Conservation (phyloP, 2,888 invertebrate species). For the Sturmia bella region DNA sequence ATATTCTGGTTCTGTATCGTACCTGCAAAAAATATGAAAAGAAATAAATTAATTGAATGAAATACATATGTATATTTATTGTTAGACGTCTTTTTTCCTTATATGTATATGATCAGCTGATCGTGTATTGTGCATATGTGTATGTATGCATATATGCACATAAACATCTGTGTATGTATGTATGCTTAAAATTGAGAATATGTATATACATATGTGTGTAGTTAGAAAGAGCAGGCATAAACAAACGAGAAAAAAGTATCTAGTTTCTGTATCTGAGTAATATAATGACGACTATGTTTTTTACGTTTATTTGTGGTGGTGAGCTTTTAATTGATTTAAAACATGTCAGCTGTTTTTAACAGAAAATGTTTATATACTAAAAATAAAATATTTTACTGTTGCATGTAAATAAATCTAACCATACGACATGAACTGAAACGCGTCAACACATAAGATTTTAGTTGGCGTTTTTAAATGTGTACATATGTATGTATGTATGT, state of each 20-base stretch:
- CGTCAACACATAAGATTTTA: slow-evolving; percentile 54
- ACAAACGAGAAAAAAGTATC: too few species aligned
- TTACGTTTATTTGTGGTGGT: not conserved
- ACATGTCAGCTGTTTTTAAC: slow-evolving; percentile 60
- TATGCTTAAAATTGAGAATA: slow-evolving; percentile 2
- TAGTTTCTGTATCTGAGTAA: too few species aligned
- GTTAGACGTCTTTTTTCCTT: slow-evolving; percentile 44
- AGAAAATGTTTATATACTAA: slow-evolving; percentile 9
- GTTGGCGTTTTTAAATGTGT: slow-evolving; percentile 15
- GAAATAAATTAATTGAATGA: slow-evolving; percentile 13
- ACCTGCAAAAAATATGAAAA: slow-evolving; percentile 52
- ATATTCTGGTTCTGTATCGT: slow-evolving; percentile 35
- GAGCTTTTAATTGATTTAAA: slow-evolving; percentile 32
- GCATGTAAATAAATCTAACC: slow-evolving; percentile 44
- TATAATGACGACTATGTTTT: not conserved
- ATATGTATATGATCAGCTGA: slow-evolving; percentile 59
- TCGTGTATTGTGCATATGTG: slow-evolving; percentile 8
- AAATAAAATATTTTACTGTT: slow-evolving; percentile 30
- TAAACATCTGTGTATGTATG: slow-evolving; percentile 5
- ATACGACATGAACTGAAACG: slow-evolving; percentile 51
- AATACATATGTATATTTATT: slow-evolving; percentile 21
- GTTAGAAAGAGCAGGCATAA: not conserved
- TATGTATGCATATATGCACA: not conserved
- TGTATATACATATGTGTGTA: too few species aligned
- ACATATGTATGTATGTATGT: slow-evolving; percentile 22